Evolutionary conservation across 2,797 vertebrate genomes (phyloP), one percentile per base, ranked within the genome.

Genomic region (Oophaga sylvatica): DNA sequence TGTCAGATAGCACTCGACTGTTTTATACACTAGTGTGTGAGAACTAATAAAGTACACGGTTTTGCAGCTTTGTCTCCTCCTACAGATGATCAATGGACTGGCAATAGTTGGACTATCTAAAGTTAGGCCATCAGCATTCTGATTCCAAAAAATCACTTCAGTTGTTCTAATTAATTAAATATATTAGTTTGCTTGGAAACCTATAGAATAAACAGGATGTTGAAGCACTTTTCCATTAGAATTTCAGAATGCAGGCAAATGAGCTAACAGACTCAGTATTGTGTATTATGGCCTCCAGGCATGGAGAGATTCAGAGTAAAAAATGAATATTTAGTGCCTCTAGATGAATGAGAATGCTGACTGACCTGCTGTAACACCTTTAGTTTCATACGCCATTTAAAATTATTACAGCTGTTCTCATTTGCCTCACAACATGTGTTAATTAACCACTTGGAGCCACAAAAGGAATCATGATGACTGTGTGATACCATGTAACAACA

Each of bases 341-440:
- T 77, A 85, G 71, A 85, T 85, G 60, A 85, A 85, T 85, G 60
- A 41, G 45, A 12, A 78, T 78, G 59, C 78, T 77, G 83, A 78
- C 59, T 85, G 83, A 65, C 83, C 83, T 77, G 73, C 82, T 77
- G 83, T 85, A 85, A 77, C 83, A 85, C 83, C 83, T 85, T 78
- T 60, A 56, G 41, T 78, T 85, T 85, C 83, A 78, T 85, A 63
- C 59, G 45, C 15, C 71, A 63, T 77, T 67, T 85, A 77, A 48
- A 85, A 63, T 65, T 85, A 77, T 85, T 85, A 78, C 73, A 85
- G 73, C 83, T 77, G 71, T 76, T 85, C 83, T 67, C 71, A 67
- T 85, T 77, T 85, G n/a, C 83, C 41, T 77, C 59, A 78, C 60
- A 78, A 77, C 73, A 63, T 84, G 57, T 85, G 71, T 85, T 78